Evolutionary conservation across 1,140 invertebrate genomes (phyloP), one percentile per base, ranked within the genome.

Genomic region (Apis cerana): DNA sequence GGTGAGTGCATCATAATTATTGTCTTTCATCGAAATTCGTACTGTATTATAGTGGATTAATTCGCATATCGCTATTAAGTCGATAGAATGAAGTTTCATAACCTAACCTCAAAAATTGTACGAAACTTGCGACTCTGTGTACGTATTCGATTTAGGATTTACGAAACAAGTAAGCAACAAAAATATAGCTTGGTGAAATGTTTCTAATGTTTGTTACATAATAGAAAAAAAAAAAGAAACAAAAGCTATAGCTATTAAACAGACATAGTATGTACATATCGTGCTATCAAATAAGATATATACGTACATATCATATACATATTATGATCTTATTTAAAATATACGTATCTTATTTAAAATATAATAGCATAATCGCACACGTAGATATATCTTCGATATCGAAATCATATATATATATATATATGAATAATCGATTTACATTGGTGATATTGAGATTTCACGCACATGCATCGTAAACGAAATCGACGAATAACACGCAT

Each of bases 81-180:
- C 1, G 3, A 8, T 65, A 33, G 33, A 19, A 21, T 13, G 2
- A 23, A 27, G 76, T 77, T 75, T 61, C 12, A 17, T 43, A 77
- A 89, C 62, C 83, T 93, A 93, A 93, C 92, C 92, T 93, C 89
- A 91, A 93, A 93, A 90, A 19, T 21, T 7, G 2, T 15, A 59
- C 19, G 52, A 1, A 13, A 4, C 2, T 43, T 21, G 19, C 10
- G 0, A 5, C 5, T 13, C 5, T 11, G 4, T 12, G 8, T 11
- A 21, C 17, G 21, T 12, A 2, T 68, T 15, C 7, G 10, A 17
- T 15, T 13, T 21, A 48, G 8, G 12, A 33, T 27, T 11, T 1
- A 0, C 9, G 17, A 7, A 43, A 43, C 19, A 59, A n/a, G 1
- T 43, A 43, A 43, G 33, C 33, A 43, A 43, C 33, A 43, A 43